Conservation (phyloP, 2,797 vertebrate genomes). For the Pseudopleuronectes americanus region DNA sequence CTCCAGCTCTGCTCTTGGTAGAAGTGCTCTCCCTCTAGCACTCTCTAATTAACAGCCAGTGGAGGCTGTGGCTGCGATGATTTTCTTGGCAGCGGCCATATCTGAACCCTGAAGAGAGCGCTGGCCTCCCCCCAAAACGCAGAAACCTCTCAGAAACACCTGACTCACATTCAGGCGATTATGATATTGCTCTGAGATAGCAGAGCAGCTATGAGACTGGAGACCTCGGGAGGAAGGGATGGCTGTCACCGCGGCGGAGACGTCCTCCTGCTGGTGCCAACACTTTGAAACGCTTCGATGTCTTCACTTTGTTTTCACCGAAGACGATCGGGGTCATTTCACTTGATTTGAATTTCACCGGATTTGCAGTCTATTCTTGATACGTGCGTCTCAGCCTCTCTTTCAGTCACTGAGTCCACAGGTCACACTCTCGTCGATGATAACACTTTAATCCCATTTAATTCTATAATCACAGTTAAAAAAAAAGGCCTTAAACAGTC, state of each 20-base stretch:
- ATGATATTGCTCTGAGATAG: conserved; percentile 43
- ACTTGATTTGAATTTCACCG: background rate
- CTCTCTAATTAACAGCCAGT: conserved; percentile 78
- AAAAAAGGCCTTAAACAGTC: conserved; percentile 58
- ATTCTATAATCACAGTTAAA: conserved; percentile 77
- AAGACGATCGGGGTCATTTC: conserved; percentile 38
- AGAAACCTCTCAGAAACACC: conserved; percentile 62
- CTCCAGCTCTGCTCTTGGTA: conserved; percentile 65
- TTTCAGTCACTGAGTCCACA: conserved; percentile 50
- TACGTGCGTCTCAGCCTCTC: conserved; percentile 34
- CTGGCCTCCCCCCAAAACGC: conserved; percentile 61
- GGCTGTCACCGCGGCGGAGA: conserved; percentile 34
- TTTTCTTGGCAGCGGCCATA: conserved; percentile 67
- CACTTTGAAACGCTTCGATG: conserved; percentile 22
- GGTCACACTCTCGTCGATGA: conserved; percentile 67
- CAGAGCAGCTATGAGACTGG: conserved; percentile 39
- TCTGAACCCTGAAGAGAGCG: conserved; percentile 55
- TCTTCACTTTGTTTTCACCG: conserved; percentile 41
- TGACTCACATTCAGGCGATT: conserved; percentile 57
- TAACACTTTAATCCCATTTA: conserved; percentile 80
- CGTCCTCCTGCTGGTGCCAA: conserved; percentile 24
- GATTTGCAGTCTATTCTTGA: conserved; percentile 11
- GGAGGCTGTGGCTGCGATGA: conserved; percentile 62
- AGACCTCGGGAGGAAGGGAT: conserved; percentile 42
- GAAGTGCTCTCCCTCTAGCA: conserved; percentile 71